Base-by-base conservation (phyloP, 2,113 vertebrate genomes). In the Arvicanthis niloticus region DNA sequence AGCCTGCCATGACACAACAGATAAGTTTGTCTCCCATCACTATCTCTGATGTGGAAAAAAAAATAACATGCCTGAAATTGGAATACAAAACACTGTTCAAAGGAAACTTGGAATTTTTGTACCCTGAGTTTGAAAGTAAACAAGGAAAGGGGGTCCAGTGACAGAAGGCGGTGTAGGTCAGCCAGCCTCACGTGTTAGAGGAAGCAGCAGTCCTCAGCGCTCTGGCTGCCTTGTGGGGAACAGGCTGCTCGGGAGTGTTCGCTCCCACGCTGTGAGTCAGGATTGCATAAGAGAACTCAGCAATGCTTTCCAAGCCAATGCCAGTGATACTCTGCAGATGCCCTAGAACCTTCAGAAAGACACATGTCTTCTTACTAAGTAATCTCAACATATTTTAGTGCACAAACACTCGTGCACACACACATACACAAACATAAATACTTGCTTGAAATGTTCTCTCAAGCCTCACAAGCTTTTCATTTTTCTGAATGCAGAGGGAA, bases 271-370 rank as follows among this genome's bases (percentile, higher is more conserved):
- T 94, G 88, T 99, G 98, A 85, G 75, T 98, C 91, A 99, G 73
- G 31, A 99, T 98, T 0, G 99, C 98, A 0, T 98, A 98, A 93
- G 99, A 98, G 31, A 99, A 99, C 10, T 99, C 99, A 2, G 89
- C 93, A 97, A 99, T 99, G 67, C 99, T 99, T n/a, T 97, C 98
- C 1, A 51, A 78, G 10, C 99, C 98, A 21, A 99, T 99, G 89
- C 99, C 99, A 40, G 99, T 99, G 98, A 99, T 99, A 73, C 97
- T 98, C 75, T 98, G 99, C 73, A 99, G 98, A 96, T 99, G 99
- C 70, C 98, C 97, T 89, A 99, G 97, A 42, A 99, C 99, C 99
- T 99, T 95, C 84, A 91, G 92, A 96, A 40, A 86, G 73, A 97
- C 11, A 97, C 11, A 89, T 48, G 70, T 65, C 16, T 80, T 81